Conservation (phyloP, 2,797 vertebrate genomes). For the Cheirogaleus major region DNA sequence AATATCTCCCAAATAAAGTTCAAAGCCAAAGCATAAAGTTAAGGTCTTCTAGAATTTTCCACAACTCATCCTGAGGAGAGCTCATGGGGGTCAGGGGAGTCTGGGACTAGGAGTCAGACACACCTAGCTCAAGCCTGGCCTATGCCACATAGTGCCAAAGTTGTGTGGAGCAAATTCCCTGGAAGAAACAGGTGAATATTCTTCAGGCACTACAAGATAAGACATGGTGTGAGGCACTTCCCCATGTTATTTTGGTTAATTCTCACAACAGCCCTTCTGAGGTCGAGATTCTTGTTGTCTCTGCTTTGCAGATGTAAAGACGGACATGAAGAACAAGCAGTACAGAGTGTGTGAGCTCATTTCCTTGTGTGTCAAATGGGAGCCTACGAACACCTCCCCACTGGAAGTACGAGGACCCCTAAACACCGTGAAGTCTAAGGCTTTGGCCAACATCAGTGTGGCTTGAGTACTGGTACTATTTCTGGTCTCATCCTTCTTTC, state of each 20-base stretch:
- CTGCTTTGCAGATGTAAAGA: not conserved
- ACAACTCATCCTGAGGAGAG: not conserved
- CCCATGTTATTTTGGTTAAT: not conserved
- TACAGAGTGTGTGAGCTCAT: not conserved
- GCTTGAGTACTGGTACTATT: not conserved
- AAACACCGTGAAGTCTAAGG: not conserved
- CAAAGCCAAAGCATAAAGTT: not conserved
- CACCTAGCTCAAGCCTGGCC: not conserved
- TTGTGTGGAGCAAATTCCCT: not conserved
- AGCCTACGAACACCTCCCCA: not conserved
- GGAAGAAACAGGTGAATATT: not conserved
- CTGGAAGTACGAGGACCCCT: not conserved
- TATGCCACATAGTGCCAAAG: not conserved
- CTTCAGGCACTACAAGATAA: not conserved
- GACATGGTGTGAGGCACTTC: not conserved
- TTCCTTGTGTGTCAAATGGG: not conserved
- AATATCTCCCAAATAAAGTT: not conserved
- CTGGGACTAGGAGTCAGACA: not conserved
- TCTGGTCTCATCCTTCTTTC: not conserved
- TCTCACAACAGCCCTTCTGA: not conserved
- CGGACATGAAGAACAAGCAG: not conserved
- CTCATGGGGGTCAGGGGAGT: fast-evolving
- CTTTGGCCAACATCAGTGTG: not conserved
- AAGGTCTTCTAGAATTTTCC: slow-evolving; percentile 4
- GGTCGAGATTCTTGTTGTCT: not conserved